A percentile compares a stretch with the other conserved stretches of the same genome.
Evolutionary conservation across 2,888 invertebrate species (phyloP).

Genomic region (Drosophila koepferae): DNA sequence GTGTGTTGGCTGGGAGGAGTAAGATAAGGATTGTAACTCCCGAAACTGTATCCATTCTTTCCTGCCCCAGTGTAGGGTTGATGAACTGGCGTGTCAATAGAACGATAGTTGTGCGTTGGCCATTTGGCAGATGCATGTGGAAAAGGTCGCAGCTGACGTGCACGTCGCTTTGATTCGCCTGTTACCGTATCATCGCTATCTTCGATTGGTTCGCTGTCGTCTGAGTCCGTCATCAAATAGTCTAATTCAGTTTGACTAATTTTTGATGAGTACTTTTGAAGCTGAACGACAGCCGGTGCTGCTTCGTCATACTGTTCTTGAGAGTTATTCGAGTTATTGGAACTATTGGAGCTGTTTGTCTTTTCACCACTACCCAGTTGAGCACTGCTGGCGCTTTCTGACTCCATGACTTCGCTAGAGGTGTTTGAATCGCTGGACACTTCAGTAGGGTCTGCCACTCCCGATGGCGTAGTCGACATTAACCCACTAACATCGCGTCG

Average conservation of each 20-base stretch:
- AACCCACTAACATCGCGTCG: constrained; percentile 48
- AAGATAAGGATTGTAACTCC: constrained; percentile 82
- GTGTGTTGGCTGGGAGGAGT: constrained; percentile 74
- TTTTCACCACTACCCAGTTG: constrained; percentile 30
- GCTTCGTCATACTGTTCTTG: constrained; percentile 51
- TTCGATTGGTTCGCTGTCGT: constrained; percentile 13
- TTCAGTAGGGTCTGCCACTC: constrained; percentile 22
- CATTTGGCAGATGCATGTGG: constrained; percentile 58
- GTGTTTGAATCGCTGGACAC: constrained; percentile 45
- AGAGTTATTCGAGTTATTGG: constrained; percentile 44
- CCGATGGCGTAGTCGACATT: constrained; percentile 18
- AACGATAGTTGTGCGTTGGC: constrained; percentile 70
- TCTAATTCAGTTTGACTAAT: constrained; percentile 35
- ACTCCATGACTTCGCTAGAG: constrained; percentile 54
- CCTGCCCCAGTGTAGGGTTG: constrained; percentile 34
- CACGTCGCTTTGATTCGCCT: constrained; percentile 76
- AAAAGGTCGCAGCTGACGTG: constrained; percentile 82
- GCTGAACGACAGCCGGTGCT: constrained; percentile 11
- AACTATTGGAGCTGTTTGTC: constrained; percentile 38
- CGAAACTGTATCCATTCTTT: constrained; percentile 72
- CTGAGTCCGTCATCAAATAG: constrained; percentile 19
- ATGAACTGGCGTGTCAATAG: constrained; percentile 67
- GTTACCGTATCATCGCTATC: constrained; percentile 61
- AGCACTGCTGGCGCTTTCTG: constrained; percentile 18
- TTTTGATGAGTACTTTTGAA: constrained; percentile 64